These are phyloP conservation scores for Sinotaia quadrata DNA, from an alignment of 2,888 invertebrate genomes.

Conservation along the genomic window DNA sequence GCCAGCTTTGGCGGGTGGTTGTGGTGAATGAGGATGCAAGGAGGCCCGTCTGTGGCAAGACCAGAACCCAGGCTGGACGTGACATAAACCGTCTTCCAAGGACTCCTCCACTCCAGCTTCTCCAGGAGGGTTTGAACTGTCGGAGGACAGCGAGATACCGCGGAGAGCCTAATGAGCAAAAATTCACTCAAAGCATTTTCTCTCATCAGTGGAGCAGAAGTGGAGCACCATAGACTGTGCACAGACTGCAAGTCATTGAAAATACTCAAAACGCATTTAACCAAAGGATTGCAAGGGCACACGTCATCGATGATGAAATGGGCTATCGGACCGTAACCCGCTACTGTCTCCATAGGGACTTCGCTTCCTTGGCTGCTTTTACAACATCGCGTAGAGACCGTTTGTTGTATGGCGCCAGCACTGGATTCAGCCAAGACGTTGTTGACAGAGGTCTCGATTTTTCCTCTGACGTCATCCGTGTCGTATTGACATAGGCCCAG, in stretches of 20 bases:
- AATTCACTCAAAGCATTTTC: background rate
- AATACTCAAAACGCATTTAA: background rate
- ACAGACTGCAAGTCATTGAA: background rate
- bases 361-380: no score
- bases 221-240: constrained; percentile 16
- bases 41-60: constrained; percentile 22
- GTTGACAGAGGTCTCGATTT: background rate
- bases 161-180: background rate
- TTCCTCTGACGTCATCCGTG: background rate
- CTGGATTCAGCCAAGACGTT: background rate
- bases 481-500: no score
- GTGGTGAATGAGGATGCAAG: constrained; percentile 10
- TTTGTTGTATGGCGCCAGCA: no score
- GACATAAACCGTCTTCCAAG: constrained; percentile 5
- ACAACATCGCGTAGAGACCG: no score
- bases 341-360: background rate
- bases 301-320: constrained; percentile 12
- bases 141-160: constrained; percentile 2
- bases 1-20: background rate
- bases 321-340: background rate
- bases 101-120: constrained; percentile 8
- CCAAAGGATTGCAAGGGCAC: background rate
- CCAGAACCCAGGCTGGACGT: constrained; percentile 4
- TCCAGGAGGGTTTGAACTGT: constrained; percentile 20
- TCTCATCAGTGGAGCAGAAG: background rate